A percentile compares a stretch with the other conserved stretches of the same genome.
Conservation (phyloP, 2,888 invertebrate species). For the Pseudococcus longispinus region DNA sequence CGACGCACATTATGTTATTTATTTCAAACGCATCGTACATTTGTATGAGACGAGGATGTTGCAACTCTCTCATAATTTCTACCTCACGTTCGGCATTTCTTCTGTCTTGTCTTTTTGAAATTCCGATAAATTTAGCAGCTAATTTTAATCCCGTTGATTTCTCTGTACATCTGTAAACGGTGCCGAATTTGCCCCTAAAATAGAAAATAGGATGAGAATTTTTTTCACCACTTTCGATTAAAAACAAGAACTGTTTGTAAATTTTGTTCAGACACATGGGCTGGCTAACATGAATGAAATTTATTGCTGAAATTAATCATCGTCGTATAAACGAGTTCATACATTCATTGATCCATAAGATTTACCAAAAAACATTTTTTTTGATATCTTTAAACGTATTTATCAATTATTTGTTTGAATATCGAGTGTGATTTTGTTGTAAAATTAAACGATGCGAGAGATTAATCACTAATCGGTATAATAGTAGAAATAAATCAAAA, state of each 20-base stretch:
- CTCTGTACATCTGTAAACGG: slow-evolving; percentile 91
- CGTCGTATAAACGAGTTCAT: too few species aligned
- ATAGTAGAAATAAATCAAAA: slow-evolving; percentile 13
- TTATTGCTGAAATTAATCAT: neutral
- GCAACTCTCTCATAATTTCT: slow-evolving; percentile 92
- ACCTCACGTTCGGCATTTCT: slow-evolving; percentile 94
- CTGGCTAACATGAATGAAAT: neutral
- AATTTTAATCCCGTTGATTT: slow-evolving; percentile 79
- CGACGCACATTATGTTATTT: slow-evolving; percentile 92
- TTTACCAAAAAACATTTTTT: too few species aligned
- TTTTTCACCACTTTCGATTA: neutral
- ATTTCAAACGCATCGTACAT: slow-evolving; percentile 97
- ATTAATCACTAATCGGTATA: slow-evolving; percentile 30
- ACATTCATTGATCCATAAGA: too few species aligned
- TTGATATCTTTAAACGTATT: too few species aligned
- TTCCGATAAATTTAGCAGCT: slow-evolving; percentile 92
- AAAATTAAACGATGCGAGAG: neutral
- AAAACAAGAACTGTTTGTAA: neutral
- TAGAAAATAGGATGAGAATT: slow-evolving; percentile 44
- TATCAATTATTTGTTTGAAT: neutral
- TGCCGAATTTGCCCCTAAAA: slow-evolving; percentile 94
- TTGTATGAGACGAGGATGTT: slow-evolving; percentile 95
- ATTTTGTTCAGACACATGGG: neutral
- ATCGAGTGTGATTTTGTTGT: neutral
- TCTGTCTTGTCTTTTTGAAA: slow-evolving; percentile 83